Percentiles rank a stretch among this genome's conserved stretches.
These are phyloP conservation scores for Hippopotamyrus pictus DNA, from an alignment of 2,797 vertebrate species.

Conservation along the genomic window DNA sequence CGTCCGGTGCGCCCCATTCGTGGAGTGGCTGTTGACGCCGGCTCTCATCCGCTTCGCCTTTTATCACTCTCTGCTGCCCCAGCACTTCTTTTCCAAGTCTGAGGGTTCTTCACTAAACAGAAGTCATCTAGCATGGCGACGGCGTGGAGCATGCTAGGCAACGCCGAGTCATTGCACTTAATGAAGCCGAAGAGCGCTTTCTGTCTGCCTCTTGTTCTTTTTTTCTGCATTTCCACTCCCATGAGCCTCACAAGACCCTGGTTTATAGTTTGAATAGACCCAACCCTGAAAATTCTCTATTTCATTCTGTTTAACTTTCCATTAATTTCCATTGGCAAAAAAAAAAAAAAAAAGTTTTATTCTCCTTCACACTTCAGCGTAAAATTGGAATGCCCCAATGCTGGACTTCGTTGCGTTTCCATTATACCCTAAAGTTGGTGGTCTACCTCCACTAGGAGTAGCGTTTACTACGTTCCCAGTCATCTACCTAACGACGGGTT, in stretches of 20 bases:
- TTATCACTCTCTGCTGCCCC: background rate
- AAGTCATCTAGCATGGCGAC: background rate
- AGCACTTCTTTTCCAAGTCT: background rate
- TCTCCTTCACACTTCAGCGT: background rate
- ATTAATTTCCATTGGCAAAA: background rate
- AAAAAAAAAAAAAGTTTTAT: background rate
- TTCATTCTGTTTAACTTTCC: background rate
- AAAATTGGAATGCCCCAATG: background rate
- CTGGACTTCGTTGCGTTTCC: background rate
- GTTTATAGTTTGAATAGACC: background rate
- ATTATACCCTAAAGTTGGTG: background rate
- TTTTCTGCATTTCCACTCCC: background rate
- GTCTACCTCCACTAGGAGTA: background rate
- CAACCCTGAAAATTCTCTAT: background rate
- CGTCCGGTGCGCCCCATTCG: background rate
- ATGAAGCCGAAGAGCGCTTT: background rate
- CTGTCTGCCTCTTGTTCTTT: background rate
- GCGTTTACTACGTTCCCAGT: background rate
- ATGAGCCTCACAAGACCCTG: background rate
- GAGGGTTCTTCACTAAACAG: constrained; percentile 23
- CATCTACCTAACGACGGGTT: background rate
- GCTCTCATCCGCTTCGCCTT: constrained; percentile 1
- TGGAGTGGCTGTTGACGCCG: constrained; percentile 19
- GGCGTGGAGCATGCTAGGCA: too few relatives aligned
- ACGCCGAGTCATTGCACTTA: background rate